These are phyloP conservation scores for Coecobrya sp. DNA, from an alignment of 2,888 invertebrate species.

Conservation along the genomic window DNA sequence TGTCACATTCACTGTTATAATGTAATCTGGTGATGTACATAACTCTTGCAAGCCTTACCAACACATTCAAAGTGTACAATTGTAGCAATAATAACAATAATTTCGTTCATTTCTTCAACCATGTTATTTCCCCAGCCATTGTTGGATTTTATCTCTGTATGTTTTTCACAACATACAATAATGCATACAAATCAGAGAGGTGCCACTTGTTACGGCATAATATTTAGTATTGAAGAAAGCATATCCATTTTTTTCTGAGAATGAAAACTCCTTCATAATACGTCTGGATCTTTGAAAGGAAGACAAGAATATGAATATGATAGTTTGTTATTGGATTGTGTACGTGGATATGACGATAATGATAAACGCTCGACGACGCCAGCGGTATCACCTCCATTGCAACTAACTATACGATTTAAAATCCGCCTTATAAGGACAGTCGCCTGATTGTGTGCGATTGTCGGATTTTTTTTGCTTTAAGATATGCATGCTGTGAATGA, in stretches of 20 bases:
- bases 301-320: conserved; percentile 21
- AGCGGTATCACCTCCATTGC: conserved; percentile 31
- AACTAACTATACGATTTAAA: conserved; percentile 14
- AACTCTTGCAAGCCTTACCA: neutral
- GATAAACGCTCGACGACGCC: conserved; percentile 56
- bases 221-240: neutral
- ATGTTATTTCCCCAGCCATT: conserved; percentile 32
- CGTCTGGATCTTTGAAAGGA: conserved; percentile 21
- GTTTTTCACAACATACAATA: neutral
- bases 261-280: neutral
- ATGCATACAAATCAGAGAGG: neutral
- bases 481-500: conserved; percentile 55
- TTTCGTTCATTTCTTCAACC: conserved; percentile 48
- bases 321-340: neutral
- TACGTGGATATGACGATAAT: conserved; percentile 44
- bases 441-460: conserved; percentile 73
- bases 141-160: conserved; percentile 32
- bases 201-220: conserved; percentile 30
- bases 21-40: neutral
- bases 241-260: neutral
- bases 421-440: conserved; percentile 67
- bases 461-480: conserved; percentile 60
- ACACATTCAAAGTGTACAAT: conserved; percentile 50
- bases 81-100: neutral
- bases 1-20: conserved; percentile 21